A percentile compares a stretch with the other conserved stretches of the same genome.
These are phyloP conservation scores for Drosophila nigromelanica DNA, from an alignment of 1,140 invertebrate species.

Conservation along the genomic window DNA sequence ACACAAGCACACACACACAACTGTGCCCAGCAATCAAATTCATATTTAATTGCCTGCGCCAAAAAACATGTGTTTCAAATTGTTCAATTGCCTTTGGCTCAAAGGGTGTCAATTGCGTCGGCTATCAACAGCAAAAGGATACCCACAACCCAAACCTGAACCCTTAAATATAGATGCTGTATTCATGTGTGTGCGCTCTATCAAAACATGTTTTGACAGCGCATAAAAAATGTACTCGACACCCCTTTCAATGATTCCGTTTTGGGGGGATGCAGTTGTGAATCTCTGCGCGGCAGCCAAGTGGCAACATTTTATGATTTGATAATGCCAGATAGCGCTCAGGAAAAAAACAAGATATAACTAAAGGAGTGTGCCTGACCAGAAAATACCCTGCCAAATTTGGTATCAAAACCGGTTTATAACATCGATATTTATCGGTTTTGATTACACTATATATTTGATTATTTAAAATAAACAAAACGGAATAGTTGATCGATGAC, in stretches of 20 bases:
- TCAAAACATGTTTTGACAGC: constrained; percentile 83
- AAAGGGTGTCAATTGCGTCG: constrained; percentile 69
- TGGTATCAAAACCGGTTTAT: background rate
- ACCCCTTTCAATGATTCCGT: constrained; percentile 54
- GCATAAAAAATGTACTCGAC: constrained; percentile 72
- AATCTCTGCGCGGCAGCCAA: constrained; percentile 52
- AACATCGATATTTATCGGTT: background rate
- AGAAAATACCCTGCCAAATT: background rate
- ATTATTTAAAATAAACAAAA: too few species aligned
- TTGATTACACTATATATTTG: too few species aligned
- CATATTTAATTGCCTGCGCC: constrained; percentile 64
- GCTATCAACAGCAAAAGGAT: constrained; percentile 21
- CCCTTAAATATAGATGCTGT: constrained; percentile 20
- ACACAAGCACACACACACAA: background rate
- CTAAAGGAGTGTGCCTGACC: background rate
- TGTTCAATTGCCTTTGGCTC: constrained; percentile 28
- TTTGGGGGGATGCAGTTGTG: constrained; percentile 53
- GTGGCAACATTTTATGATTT: constrained; percentile 83
- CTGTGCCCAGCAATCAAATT: constrained; percentile 50
- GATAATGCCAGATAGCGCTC: constrained; percentile 78
- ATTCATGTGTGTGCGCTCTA: constrained; percentile 42
- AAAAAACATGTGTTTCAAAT: constrained; percentile 77
- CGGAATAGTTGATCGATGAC: too few species aligned
- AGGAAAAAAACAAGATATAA: background rate
- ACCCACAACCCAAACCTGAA: background rate